Evolutionary conservation across 2,797 vertebrate species (phyloP).

Genomic region (Dendrocincla tyrannina): DNA sequence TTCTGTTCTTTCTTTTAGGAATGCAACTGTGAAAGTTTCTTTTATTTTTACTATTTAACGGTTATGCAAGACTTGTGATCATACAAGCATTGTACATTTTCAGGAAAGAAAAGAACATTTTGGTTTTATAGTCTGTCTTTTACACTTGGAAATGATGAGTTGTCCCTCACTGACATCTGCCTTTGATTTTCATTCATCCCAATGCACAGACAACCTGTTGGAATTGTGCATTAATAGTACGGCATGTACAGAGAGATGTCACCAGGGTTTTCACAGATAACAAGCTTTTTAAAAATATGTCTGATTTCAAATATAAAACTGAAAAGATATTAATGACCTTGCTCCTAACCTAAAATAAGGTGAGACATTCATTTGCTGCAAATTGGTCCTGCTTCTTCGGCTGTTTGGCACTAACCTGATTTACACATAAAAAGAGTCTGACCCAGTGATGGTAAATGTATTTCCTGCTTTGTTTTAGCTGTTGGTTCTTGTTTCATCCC

Average conservation of each 20-base stretch:
- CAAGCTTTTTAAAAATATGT: constrained; percentile 4
- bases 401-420: background rate
- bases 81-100: background rate
- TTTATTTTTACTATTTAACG: constrained; percentile 1
- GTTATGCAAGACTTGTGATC: background rate
- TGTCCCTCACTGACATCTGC: background rate
- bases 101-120: constrained; percentile 6
- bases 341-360: constrained; percentile 19
- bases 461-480: background rate
- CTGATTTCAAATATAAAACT: constrained; percentile 7
- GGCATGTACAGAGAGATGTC: background rate
- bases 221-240: constrained; percentile 21
- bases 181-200: constrained; percentile 38
- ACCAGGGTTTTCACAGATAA: background rate
- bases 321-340: constrained; percentile 19
- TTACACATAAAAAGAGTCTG: background rate
- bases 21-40: background rate
- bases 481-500: background rate
- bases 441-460: background rate
- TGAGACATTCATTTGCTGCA: background rate
- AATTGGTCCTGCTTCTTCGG: background rate
- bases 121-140: background rate
- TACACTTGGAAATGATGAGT: background rate
- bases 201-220: background rate
- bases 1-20: background rate